A percentile compares a stretch with the other conserved stretches of the same genome.
Evolutionary conservation across 2,797 vertebrate genomes (phyloP).

Genomic region (Morelia viridis): DNA sequence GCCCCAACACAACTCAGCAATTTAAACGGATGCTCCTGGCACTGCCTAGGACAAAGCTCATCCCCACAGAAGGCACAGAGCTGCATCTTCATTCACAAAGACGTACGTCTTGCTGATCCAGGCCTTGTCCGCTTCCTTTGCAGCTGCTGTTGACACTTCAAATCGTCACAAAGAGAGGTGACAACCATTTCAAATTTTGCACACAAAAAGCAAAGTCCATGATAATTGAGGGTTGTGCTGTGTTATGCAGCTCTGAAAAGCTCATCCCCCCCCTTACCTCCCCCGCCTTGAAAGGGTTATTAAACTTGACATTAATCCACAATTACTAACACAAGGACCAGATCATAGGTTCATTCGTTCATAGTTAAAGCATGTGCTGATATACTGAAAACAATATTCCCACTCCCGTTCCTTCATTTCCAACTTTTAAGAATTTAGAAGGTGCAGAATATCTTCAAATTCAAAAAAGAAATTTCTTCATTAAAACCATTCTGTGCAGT

Average conservation of each 20-base stretch:
- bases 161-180: slow-evolving; percentile 62
- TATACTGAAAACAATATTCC: slow-evolving; percentile 55
- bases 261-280: slow-evolving; percentile 14
- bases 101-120: slow-evolving; percentile 54
- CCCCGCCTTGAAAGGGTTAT: slow-evolving; percentile 63
- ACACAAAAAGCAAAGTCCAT: slow-evolving; percentile 70
- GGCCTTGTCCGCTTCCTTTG: slow-evolving; percentile 56
- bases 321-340: slow-evolving; percentile 68
- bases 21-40: slow-evolving; percentile 41
- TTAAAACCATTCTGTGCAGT: slow-evolving; percentile 66
- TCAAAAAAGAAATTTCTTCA: slow-evolving; percentile 62
- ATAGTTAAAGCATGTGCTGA: slow-evolving; percentile 66
- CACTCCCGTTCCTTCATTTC: slow-evolving; percentile 78
- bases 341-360: slow-evolving; percentile 65
- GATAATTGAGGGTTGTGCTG: slow-evolving; percentile 69
- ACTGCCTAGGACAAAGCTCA: slow-evolving; percentile 44
- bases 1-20: neutral
- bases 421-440: slow-evolving; percentile 70
- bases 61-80: slow-evolving; percentile 19
- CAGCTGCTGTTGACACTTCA: slow-evolving; percentile 75
- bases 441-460: slow-evolving; percentile 68
- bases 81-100: slow-evolving; percentile 61
- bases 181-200: slow-evolving; percentile 75
- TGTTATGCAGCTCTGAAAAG: slow-evolving; percentile 62
- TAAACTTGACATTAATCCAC: slow-evolving; percentile 72